Percentiles rank a stretch among this genome's conserved stretches.
Conservation (phyloP, 2,888 invertebrate genomes). For the Augiades crinisus region DNA sequence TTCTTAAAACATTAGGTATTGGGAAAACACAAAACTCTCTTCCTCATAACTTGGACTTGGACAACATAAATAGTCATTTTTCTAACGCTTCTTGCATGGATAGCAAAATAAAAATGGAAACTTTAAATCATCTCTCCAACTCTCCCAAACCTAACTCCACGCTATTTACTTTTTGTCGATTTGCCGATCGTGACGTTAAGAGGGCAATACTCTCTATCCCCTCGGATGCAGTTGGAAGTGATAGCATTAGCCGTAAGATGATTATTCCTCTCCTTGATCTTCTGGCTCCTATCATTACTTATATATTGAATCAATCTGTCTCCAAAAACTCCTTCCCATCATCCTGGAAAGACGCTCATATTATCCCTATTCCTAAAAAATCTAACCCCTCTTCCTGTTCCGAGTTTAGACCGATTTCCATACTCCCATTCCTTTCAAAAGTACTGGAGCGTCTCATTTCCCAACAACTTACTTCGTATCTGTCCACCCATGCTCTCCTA, state of each 20-base stretch:
- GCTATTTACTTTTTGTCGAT: constrained; percentile 5
- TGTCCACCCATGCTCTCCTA: not conserved
- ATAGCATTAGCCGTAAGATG: constrained; percentile 22
- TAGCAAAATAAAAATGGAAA: not conserved
- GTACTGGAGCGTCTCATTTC: not conserved
- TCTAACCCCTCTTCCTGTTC: not conserved
- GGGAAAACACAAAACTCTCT: not conserved
- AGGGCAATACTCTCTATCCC: constrained; percentile 5
- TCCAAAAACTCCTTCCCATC: not conserved
- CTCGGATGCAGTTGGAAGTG: constrained; percentile 18
- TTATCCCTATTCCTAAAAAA: constrained; percentile 2
- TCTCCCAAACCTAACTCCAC: constrained; percentile 15
- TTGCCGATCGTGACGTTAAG: constrained; percentile 16
- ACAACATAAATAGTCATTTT: constrained; percentile 4
- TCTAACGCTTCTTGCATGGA: not conserved
- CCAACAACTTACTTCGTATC: not conserved
- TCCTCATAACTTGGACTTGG: not conserved
- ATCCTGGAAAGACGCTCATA: no score
- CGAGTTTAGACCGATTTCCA: not conserved
- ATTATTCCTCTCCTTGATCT: constrained; percentile 15
- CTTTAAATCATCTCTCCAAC: not conserved
- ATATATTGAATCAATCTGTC: not conserved
- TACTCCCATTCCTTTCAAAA: not conserved
- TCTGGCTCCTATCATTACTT: not conserved
- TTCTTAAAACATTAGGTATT: constrained; percentile 11